Conservation (phyloP, 2,797 vertebrate species). For the Dermochelys coriacea region DNA sequence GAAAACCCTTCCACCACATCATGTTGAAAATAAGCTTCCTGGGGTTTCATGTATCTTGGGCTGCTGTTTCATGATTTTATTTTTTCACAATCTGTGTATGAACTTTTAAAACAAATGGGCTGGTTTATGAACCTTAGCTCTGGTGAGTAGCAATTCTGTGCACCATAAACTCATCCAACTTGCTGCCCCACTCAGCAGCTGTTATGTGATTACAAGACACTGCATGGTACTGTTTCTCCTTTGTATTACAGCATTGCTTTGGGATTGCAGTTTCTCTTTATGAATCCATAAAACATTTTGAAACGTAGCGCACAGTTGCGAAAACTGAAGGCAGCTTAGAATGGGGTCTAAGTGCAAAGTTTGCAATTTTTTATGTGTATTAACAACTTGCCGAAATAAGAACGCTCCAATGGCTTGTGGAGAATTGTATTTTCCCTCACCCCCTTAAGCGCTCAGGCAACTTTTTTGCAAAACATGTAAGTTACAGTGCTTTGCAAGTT, state of each 20-base stretch:
- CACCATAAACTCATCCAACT: rapidly evolving
- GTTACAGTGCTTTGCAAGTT: rapidly evolving
- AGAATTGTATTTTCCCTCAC: neutral
- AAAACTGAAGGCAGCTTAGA: neutral
- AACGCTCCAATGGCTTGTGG: rapidly evolving
- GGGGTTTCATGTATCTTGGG: neutral
- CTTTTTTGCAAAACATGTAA: rapidly evolving
- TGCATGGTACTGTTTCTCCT: rapidly evolving
- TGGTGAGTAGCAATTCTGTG: neutral
- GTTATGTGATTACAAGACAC: rapidly evolving
- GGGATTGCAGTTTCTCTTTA: neutral
- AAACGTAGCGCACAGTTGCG: neutral
- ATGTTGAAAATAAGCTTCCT: neutral
- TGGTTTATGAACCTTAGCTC: rapidly evolving
- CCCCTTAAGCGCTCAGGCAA: neutral
- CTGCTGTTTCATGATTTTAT: neutral
- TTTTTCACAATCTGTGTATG: rapidly evolving
- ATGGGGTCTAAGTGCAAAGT: neutral
- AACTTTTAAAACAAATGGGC: neutral
- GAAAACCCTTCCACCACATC: neutral
- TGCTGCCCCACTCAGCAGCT: rapidly evolving
- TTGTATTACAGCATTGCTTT: rapidly evolving
- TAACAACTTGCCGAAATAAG: neutral
- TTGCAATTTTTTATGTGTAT: too few relatives aligned
- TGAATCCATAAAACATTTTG: neutral